Conservation (phyloP, 2,797 vertebrate genomes). For the Poliocrania exsul region DNA sequence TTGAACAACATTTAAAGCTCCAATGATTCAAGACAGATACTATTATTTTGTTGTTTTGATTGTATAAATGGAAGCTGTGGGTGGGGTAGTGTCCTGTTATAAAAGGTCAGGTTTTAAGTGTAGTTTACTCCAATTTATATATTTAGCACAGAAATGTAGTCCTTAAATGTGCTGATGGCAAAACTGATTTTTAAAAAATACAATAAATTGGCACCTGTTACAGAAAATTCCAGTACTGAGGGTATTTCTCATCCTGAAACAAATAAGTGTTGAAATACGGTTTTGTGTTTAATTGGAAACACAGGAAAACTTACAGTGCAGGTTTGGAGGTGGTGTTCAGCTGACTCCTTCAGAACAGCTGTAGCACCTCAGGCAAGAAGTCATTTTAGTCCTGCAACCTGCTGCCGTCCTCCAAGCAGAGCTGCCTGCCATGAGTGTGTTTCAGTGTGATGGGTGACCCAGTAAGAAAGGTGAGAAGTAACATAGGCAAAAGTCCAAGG, state of each 20-base stretch:
- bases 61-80: not conserved
- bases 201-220: not conserved
- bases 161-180: not conserved
- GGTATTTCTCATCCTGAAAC: not conserved
- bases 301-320: not conserved
- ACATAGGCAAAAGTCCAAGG: not conserved
- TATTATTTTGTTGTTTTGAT: not conserved
- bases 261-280: not conserved
- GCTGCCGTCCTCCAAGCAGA: not conserved
- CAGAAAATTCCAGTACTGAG: not conserved
- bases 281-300: not conserved
- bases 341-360: not conserved
- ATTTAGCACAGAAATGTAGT: not conserved
- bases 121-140: not conserved
- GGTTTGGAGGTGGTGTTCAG: not conserved
- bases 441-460: not conserved
- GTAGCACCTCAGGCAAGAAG: not conserved
- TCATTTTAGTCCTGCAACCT: not conserved
- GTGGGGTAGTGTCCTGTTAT: accelerated
- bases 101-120: not conserved
- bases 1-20: not conserved
- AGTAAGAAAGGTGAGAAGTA: not conserved
- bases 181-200: not conserved
- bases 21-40: not conserved
- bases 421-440: not conserved